Base-by-base conservation (phyloP, 2,113 vertebrate species). In the Beaufortia kweichowensis region DNA sequence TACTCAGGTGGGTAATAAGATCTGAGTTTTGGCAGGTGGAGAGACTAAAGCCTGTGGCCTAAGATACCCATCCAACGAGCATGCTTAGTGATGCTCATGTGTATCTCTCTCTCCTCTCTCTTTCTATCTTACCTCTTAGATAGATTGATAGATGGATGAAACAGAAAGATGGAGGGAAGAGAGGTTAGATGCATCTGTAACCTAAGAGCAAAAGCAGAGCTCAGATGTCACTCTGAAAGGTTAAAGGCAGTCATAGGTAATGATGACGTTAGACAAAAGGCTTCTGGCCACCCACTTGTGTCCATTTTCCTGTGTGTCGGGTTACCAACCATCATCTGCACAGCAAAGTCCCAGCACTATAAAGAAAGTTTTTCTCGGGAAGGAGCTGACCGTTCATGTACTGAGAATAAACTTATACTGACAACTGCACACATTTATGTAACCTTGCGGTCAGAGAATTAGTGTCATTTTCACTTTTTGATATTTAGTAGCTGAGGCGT, bases 1-100 rank as follows among this genome's bases (percentile, higher is more conserved):
- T 67, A 78, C 50, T 68, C 79, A 74, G 81, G 75, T 82, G n/a
- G 77, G 90, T 88, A 91, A 91, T 86, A 77, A 69, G 88, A 91
- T 82, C 89, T 66, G 59, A 75, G 6, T 43, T 64, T 77, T 83
- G 88, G 87, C 84, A 84, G 89, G 78, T 79, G 71, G 82, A 84
- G 81, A 81, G 31, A 81, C 64, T 43, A 3, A 64, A 43, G 24
- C 53, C 31, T 76, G 23, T 33, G 11, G 50, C 74, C 26, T 39
- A 19, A 57, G 33, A 39, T 50, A 76, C 48, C 10, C 63, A 46
- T 57, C 15, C 21, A 66, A 70, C 48, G 33, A 48, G 19, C 48
- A 55, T 35, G 29, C 48, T 56, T 17, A 53, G 48, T 53, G n/a
- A n/a, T 53, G 48, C 48, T 6, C 48, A n/a, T 21, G 48, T 53